Conservation (phyloP, 1,140 invertebrate genomes). For the Lutraria rhynchaena region DNA sequence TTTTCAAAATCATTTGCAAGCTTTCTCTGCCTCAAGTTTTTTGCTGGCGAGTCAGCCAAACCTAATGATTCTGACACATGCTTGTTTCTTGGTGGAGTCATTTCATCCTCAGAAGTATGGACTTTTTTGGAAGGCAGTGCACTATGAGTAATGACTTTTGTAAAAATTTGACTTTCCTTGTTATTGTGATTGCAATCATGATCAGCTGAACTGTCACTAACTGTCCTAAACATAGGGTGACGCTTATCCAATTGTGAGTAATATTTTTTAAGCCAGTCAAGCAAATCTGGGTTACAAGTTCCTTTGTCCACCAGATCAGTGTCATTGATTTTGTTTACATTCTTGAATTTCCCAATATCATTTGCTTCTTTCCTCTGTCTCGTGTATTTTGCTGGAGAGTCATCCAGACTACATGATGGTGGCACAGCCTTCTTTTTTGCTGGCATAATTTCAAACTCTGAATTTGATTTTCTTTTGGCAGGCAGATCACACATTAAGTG, state of each 20-base stretch:
- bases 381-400: background rate
- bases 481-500: no score
- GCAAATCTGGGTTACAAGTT: background rate
- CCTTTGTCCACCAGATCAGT: background rate
- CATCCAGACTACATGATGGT: no score
- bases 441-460: background rate
- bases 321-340: background rate
- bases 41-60: background rate
- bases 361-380: no score
- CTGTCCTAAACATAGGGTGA: no score
- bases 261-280: background rate
- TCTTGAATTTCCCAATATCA: background rate
- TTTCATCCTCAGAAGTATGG: background rate
- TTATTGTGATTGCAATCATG: background rate
- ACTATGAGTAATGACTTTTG: background rate
- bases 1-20: no score
- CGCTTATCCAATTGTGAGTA: no score
- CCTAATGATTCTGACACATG: background rate
- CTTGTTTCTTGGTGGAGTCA: background rate
- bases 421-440: background rate
- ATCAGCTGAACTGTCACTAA: background rate
- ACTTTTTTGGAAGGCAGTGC: background rate
- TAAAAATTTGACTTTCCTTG: background rate
- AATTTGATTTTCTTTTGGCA: background rate
- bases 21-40: conserved; percentile 3